Percentiles rank a stretch among this genome's conserved stretches.
phyloP scores from a whole-genome alignment of 2,888 invertebrate genomes.

The Candidula unifasciata region DNA sequence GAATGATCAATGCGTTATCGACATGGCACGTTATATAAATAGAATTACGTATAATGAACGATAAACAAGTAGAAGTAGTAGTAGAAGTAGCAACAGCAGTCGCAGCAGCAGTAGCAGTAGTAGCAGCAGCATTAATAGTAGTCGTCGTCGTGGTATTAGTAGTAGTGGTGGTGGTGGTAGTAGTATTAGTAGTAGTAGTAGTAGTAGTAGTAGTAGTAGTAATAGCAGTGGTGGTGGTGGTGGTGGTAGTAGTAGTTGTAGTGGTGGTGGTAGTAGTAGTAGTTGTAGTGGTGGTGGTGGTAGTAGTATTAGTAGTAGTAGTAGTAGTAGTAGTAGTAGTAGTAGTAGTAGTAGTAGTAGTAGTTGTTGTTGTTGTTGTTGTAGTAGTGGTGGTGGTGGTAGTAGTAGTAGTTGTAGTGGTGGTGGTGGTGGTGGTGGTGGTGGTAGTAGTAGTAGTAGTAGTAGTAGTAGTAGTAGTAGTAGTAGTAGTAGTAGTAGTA shows the following conservation, averaged over 20 bases:
- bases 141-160: too few relatives aligned
- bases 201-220: too few relatives aligned
- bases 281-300: conserved; percentile 1
- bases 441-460: background rate
- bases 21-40: too few relatives aligned
- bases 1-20: too few relatives aligned
- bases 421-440: background rate
- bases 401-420: background rate
- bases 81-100: too few relatives aligned
- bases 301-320: too few relatives aligned
- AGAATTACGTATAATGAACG: too few relatives aligned
- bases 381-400: background rate
- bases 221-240: background rate
- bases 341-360: background rate
- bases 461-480: background rate
- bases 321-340: background rate
- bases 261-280: background rate
- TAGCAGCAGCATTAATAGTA: too few relatives aligned
- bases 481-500: background rate
- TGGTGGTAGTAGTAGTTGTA: background rate
- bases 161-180: too few relatives aligned
- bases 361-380: background rate
- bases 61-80: too few relatives aligned
- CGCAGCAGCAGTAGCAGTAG: too few relatives aligned
- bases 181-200: too few relatives aligned